A percentile compares a stretch with the other conserved stretches of the same genome.
Conservation (phyloP, 1,140 invertebrate genomes). For the Drosophila simulans region DNA sequence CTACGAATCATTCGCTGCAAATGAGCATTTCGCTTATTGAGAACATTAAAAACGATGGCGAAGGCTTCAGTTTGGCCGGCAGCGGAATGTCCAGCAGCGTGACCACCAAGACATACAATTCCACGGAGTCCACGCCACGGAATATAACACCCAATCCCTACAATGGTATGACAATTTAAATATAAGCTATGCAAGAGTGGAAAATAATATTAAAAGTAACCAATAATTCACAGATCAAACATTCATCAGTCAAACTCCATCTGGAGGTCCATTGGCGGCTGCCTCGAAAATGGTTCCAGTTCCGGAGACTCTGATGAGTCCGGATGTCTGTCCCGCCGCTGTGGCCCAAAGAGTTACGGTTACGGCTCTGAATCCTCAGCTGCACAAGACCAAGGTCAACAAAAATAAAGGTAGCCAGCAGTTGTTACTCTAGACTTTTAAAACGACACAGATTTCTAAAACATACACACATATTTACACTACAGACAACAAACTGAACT, state of each 20-base stretch:
- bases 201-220: too few relatives aligned
- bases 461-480: conserved; percentile 9
- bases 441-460: neutral
- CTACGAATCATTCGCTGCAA: conserved; percentile 86
- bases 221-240: conserved; percentile 53
- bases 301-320: conserved; percentile 93
- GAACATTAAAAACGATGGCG: conserved; percentile 85
- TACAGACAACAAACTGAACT: conserved; percentile 81
- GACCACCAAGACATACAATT: conserved; percentile 77
- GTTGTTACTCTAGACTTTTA: neutral
- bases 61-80: conserved; percentile 85
- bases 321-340: conserved; percentile 88
- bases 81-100: conserved; percentile 72
- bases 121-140: conserved; percentile 80
- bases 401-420: conserved; percentile 79
- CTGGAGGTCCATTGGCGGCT: conserved; percentile 88
- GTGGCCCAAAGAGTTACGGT: conserved; percentile 76
- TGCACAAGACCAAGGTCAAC: conserved; percentile 74
- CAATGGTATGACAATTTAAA: conserved; percentile 59
- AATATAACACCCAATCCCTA: conserved; percentile 83
- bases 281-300: conserved; percentile 94
- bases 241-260: conserved; percentile 53
- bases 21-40: conserved; percentile 84
- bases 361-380: conserved; percentile 65
- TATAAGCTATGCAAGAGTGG: too few relatives aligned